These are phyloP conservation scores for Willisornis vidua DNA, from an alignment of 2,113 vertebrate species.

Conservation along the genomic window DNA sequence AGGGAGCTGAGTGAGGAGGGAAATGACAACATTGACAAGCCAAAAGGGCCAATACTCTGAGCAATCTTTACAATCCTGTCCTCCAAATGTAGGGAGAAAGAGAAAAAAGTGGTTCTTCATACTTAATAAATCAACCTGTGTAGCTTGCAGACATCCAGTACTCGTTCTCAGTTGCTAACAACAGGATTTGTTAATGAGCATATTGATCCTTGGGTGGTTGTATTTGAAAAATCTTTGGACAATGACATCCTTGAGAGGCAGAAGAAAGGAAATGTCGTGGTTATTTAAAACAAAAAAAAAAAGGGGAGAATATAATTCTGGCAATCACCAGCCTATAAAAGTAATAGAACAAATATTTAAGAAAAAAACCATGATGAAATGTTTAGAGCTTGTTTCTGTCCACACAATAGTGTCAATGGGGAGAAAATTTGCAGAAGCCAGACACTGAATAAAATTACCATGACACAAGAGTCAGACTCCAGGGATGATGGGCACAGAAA, in stretches of 20 bases:
- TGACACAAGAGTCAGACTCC: neutral
- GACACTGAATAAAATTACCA: neutral
- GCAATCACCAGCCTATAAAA: constrained; percentile 30
- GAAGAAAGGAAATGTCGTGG: neutral
- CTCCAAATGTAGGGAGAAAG: neutral
- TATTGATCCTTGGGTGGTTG: neutral
- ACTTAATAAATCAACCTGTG: neutral
- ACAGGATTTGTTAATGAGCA: neutral
- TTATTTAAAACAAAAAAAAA: neutral
- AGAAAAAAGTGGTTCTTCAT: neutral
- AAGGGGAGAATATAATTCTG: neutral
- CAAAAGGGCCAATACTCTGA: neutral
- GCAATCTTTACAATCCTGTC: neutral
- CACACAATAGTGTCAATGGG: neutral
- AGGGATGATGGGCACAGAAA: neutral
- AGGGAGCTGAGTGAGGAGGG: neutral
- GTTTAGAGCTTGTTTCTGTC: constrained; percentile 39
- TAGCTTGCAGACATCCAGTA: neutral
- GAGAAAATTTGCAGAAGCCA: constrained; percentile 15
- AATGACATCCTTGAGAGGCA: neutral
- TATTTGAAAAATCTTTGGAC: neutral
- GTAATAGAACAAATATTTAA: neutral
- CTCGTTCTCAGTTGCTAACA: neutral
- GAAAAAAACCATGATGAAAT: constrained; percentile 20
- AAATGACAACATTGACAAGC: neutral